A percentile compares a stretch with the other conserved stretches of the same genome.
Evolutionary conservation across 2,797 vertebrate genomes (phyloP).

Genomic region (Coccyzus lansbergi): DNA sequence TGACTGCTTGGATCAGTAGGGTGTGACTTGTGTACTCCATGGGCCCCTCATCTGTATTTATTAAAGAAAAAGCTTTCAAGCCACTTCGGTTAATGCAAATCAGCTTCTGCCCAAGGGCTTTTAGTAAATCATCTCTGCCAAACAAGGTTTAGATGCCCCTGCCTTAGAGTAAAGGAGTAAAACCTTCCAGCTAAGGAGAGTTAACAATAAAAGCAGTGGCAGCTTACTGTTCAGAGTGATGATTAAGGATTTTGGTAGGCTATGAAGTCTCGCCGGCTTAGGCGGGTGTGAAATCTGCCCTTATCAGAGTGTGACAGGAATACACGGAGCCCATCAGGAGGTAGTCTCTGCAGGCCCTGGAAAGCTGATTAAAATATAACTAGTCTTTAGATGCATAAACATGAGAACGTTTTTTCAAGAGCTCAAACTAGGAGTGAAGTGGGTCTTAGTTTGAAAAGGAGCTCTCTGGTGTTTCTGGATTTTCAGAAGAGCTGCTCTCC

Average conservation of each 20-base stretch:
- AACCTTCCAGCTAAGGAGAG: conserved; percentile 21
- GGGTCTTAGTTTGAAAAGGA: conserved; percentile 29
- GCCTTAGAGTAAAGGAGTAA: background rate
- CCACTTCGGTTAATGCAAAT: conserved; percentile 24
- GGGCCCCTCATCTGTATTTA: background rate
- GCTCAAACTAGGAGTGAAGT: conserved; percentile 37
- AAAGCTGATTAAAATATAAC: conserved; percentile 75
- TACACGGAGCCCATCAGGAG: conserved; percentile 66
- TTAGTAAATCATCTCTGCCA: background rate
- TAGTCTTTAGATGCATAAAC: conserved; percentile 72
- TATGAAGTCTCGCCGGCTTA: conserved; percentile 38
- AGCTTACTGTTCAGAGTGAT: conserved; percentile 29
- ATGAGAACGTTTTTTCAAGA: conserved; percentile 58
- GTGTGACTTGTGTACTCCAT: background rate
- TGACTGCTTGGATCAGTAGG: background rate
- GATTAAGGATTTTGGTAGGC: conserved; percentile 37
- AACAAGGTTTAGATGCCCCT: conserved; percentile 23
- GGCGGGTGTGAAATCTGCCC: conserved; percentile 65
- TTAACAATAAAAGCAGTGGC: conserved; percentile 19
- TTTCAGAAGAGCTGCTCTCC: background rate
- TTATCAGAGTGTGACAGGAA: conserved; percentile 82
- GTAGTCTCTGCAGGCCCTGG: conserved; percentile 74
- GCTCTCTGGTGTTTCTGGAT: conserved; percentile 1
- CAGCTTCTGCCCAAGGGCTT: background rate
- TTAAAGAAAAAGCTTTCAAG: background rate